These are phyloP conservation scores for Keiferia lycopersicella DNA, from an alignment of 2,888 invertebrate species.

Conservation along the genomic window DNA sequence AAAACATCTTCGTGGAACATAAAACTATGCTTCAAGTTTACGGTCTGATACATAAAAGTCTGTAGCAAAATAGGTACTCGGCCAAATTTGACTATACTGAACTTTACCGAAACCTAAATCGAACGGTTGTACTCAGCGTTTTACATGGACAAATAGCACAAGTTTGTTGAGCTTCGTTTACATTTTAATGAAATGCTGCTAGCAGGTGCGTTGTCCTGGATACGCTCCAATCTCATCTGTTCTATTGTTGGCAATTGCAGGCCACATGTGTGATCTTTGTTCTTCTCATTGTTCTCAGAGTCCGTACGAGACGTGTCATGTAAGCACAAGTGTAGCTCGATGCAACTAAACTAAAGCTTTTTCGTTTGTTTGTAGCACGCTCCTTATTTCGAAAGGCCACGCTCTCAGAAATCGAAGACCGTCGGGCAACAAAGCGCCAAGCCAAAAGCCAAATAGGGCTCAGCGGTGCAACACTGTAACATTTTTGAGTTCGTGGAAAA, in stretches of 20 bases:
- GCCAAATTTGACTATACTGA: constrained; percentile 52
- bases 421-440: constrained; percentile 21
- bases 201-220: constrained; percentile 53
- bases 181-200: constrained; percentile 29
- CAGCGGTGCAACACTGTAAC: constrained; percentile 1
- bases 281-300: constrained; percentile 60
- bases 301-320: constrained; percentile 61
- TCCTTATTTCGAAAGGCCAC: constrained; percentile 32
- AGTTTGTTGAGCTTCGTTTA: constrained; percentile 22
- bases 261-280: constrained; percentile 68
- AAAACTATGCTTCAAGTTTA: constrained; percentile 62
- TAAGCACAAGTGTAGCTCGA: constrained; percentile 60
- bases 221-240: constrained; percentile 61
- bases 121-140: neutral
- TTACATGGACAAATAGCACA: constrained; percentile 17
- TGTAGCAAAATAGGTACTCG: constrained; percentile 38
- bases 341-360: constrained; percentile 41
- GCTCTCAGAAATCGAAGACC: constrained; percentile 26
- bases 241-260: constrained; percentile 59
- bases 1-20: constrained; percentile 51
- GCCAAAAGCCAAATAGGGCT: constrained; percentile 13
- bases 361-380: constrained; percentile 35
- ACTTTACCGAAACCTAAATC: constrained; percentile 30
- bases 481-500: neutral
- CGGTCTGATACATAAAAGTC: constrained; percentile 53